Evolutionary conservation across 1,140 invertebrate genomes (phyloP), one percentile per base, ranked within the genome.

Genomic region (Pemphigus obesinymphae): DNA sequence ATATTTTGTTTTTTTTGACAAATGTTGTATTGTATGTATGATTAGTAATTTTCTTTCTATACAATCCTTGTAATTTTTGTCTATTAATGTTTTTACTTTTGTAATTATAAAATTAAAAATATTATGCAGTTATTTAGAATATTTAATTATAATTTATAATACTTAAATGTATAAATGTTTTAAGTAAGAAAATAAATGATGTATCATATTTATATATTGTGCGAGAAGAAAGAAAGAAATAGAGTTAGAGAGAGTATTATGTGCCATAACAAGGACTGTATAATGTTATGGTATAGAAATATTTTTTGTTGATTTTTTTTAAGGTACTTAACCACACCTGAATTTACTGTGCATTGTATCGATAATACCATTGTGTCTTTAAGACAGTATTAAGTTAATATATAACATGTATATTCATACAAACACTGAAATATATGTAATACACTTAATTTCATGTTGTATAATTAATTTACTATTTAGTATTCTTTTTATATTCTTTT

Each of bases 251-350:
- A 55, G 37, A 63, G 55, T 45, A 61, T 58, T 61, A 26, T 80
- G 76, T 80, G 76, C 53, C 76, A 80, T 80, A 80, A 80, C 34
- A 61, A 80, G 70, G 26, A 80, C 53, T 80, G 55, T 63, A 43
- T 80, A 63, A 61, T 26, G 37, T 80, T 80, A 80, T 61, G 53
- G 76, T 80, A 63, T 73, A 37, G 13, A 37, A 78, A 34, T 78
- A 76, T 58, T 61, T n/a, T 73, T 80, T 80, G 76, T 80, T 80
- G 23, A 29, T 61, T 72, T 61, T 20, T 76, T 63, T 43, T 61
- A 11, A 63, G 23, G 15, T 76, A 76, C 50, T 76, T 48, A 37
- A 80, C 20, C 20, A 45, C 34, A 15, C 37, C 23, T 80, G 34
- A 80, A 78, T 61, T 61, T 61, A 80, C 76, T 37, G 45, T 80